Conservation (phyloP, 92 coral and sea anemone genomes). For the Diadumene lineata region DNA sequence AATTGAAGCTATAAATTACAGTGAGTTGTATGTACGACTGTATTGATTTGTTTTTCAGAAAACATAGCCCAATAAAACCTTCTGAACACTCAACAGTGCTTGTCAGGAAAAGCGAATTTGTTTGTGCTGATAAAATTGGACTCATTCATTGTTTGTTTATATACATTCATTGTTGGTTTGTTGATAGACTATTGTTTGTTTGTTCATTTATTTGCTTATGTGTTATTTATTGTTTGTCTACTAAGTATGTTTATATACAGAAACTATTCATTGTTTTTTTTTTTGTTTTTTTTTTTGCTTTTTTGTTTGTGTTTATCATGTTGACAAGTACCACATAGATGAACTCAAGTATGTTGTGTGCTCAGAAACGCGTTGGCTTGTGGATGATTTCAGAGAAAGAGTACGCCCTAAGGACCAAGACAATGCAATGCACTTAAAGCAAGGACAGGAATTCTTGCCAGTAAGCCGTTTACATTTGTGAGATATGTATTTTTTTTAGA, state of each 20-base stretch:
- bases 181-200: not conserved
- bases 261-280: not conserved
- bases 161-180: not conserved
- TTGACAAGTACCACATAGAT: slow-evolving; percentile 35
- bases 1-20: slow-evolving; percentile 19
- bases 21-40: not conserved
- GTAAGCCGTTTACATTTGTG: no score
- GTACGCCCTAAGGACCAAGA: slow-evolving; percentile 18
- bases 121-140: not conserved
- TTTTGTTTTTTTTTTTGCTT: not conserved
- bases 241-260: not conserved
- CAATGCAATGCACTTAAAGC: no score
- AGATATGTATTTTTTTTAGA: no score
- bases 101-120: not conserved
- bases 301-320: not conserved
- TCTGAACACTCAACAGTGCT: no score
- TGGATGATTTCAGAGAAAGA: slow-evolving; percentile 51
- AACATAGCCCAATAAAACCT: not conserved
- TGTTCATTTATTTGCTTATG: no score
- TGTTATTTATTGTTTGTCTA: no score
- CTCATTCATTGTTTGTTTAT: not conserved
- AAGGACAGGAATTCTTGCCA: slow-evolving; percentile 45
- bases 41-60: not conserved
- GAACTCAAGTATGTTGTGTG: slow-evolving; percentile 37
- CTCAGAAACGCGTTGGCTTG: slow-evolving; percentile 31